These are phyloP conservation scores for Onychomys arenicola DNA, from an alignment of 2,797 vertebrate genomes.

Conservation along the genomic window DNA sequence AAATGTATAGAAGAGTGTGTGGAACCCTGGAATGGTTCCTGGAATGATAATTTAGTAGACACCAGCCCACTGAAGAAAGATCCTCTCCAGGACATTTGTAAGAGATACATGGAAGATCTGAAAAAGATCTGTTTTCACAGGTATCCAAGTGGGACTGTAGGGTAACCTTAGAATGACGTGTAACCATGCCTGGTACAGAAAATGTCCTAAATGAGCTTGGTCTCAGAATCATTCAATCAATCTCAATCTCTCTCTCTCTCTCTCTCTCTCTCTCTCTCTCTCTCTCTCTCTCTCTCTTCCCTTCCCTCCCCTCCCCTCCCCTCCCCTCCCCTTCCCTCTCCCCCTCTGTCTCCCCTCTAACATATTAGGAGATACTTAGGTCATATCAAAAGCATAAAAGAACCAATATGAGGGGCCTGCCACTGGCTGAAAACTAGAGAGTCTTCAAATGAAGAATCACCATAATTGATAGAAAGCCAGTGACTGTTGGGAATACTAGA, in stretches of 20 bases:
- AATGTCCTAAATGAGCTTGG: neutral
- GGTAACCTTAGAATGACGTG: neutral
- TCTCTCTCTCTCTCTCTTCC: neutral
- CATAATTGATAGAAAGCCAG: neutral
- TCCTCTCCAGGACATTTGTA: conserved; percentile 91
- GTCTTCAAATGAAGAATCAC: conserved; percentile 27
- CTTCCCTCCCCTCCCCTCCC: neutral
- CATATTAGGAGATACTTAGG: neutral
- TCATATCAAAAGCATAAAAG: neutral
- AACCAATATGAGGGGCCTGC: neutral
- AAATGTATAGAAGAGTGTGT: conserved; percentile 92
- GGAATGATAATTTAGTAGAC: conserved; percentile 92
- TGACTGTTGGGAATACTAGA: neutral
- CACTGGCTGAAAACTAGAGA: neutral
- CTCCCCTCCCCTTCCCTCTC: accelerated
- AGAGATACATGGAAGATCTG: conserved; percentile 94
- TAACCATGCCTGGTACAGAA: neutral
- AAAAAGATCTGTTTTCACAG: conserved; percentile 93
- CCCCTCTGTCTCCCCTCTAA: neutral
- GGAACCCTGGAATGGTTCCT: conserved; percentile 95
- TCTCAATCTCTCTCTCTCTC: too few species aligned
- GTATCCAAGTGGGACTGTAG: conserved; percentile 83
- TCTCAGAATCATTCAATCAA: neutral
- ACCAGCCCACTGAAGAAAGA: conserved; percentile 91
- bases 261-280: neutral